Base-by-base conservation (phyloP, 2,113 vertebrate species). In the Mesocricetus auratus region DNA sequence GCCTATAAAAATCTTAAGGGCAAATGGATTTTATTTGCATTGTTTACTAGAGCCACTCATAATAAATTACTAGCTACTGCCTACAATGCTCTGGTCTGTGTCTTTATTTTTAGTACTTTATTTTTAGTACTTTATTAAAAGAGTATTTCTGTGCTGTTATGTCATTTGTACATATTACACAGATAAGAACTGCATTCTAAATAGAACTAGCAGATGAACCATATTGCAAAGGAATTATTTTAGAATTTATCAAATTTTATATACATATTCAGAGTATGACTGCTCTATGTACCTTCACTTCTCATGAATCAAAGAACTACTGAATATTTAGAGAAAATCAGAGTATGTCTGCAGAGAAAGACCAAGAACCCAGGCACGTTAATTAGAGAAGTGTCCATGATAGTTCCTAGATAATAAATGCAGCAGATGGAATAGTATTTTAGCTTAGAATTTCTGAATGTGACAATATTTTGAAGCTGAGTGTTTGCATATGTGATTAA, bases 221-320 rank as follows among this genome's bases (percentile, higher is more conserved):
- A 85, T 62, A 93, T 21, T 90, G 21, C 26, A 66, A n/a, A 68
- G 13, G 60, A 31, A 94, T 86, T 93, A 74, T 91, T 90, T 94
- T 42, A 73, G 39, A 69, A 68, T 60, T 74, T 75, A 36, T 62
- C 74, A 71, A 50, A 47, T 47, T 75, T 60, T 36, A 6, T 68
- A 87, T 8, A 73, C 0, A 24, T 68, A 94, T 77, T 82, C 68
- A 93, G 2, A 53, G 33, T 66, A 77, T 64, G 77, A 71, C 3
- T 58, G 19, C 47, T 94, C 29, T 68, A 90, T 42, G 47, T n/a
- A 73, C 6, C 17, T 89, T 3, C 9, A 33, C 26, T 56, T 17
- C 29, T 86, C 82, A 45, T 3, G n/a, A 94, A 90, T 85, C 31
- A 47, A 90, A n/a, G 56, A 78, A 82, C 58, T 89, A 56, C 3